Conservation (phyloP, 2,888 invertebrate genomes). For the Eilema sororculum region DNA sequence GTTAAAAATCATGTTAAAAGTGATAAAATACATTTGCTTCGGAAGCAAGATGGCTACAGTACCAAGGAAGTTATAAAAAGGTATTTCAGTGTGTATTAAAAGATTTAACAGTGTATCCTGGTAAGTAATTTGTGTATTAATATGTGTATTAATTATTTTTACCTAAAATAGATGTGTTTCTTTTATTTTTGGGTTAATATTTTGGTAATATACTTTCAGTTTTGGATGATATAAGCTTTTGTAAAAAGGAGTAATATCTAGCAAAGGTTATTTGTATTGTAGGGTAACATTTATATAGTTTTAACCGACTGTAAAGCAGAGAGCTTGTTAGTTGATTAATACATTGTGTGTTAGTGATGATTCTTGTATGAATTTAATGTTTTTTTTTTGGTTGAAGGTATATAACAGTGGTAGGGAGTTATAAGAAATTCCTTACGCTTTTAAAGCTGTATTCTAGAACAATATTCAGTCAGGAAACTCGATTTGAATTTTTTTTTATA, state of each 20-base stretch:
- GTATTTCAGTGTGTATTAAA: constrained; percentile 1
- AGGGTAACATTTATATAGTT: neutral
- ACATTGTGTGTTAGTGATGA: neutral
- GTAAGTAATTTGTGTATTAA: constrained; percentile 7
- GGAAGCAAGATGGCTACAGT: constrained; percentile 6
- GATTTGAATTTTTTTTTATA: no score
- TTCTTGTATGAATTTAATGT: neutral
- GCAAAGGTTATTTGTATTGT: neutral
- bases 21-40: neutral
- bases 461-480: no score
- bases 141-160: neutral
- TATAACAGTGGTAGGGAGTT: no score
- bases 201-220: no score
- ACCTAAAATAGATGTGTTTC: no score
- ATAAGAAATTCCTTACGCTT: no score
- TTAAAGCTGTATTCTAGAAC: no score
- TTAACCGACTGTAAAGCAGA: neutral
- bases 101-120: neutral
- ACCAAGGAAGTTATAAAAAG: neutral
- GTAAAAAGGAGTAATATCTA: neutral
- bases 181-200: neutral
- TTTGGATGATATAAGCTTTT: neutral
- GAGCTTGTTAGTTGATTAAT: neutral
- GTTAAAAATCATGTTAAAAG: neutral
- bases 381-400: no score